Evolutionary conservation across 2,797 vertebrate species (phyloP), one percentile per base, ranked within the genome.

Genomic region (Poeciliopsis infans): DNA sequence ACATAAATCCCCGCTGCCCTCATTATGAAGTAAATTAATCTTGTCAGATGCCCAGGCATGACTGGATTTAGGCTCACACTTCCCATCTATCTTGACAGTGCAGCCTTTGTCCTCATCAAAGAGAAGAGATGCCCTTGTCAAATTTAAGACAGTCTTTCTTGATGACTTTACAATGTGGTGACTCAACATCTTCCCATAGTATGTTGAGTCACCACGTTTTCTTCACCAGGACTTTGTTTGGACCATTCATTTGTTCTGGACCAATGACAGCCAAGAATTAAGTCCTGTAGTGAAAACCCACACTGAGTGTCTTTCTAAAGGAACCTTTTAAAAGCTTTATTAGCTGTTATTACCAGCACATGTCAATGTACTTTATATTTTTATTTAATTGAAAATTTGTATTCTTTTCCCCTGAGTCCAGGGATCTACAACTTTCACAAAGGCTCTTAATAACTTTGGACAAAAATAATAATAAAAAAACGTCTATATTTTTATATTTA

Each of bases 1-100:
- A 78, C 81, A 85, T 91, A 89, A 91, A 91, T 91, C 85, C 87
- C 61, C 74, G 83, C 86, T 78, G 84, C 75, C 69, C 90, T 88
- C 89, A 87, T 94, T 92, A 93, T 87, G 77, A 89, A 85, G 82
- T 69, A 71, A 92, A 93, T 94, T 87, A 78, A 83, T 93, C 92
- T 89, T 87, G 86, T 93, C 79, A 77, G 78, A 73, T 46, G 80
- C 75, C 36, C 6, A 77, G 80, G 86, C 74, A 71, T 64, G 83
- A 83, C 91, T 92, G 87, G 86, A 89, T 94, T 92, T 86, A 74
- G 83, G 73, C 76, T 78, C 83, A 77, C 53, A 87, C 86, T 90
- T 86, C 84, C 87, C 85, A 41, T 87, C 86, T 80, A 72, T 76
- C 39, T 88, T 89, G 90, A 91, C 91, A 85, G 87, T 92, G 77